Base-by-base conservation (phyloP, 2,888 invertebrate species). In the Protophormia terraenovae region DNA sequence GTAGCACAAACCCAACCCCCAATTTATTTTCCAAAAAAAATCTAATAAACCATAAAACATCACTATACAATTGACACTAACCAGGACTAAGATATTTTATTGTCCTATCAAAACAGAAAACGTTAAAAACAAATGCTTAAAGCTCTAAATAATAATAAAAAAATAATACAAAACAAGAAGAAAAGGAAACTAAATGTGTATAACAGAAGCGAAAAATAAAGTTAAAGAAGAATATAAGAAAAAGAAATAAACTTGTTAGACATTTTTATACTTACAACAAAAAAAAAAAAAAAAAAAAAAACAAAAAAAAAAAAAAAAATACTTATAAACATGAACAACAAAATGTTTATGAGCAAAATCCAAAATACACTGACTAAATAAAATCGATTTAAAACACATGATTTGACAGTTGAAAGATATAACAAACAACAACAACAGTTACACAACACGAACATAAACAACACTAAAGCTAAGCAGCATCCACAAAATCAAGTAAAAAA, bases 381-480 rank as follows among this genome's bases (percentile, higher is more conserved):
- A 78, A 73, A 85, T 82, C 85, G 85, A 85, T 82, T 85, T 82
- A 71, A 79, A 82, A 85, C 77, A 85, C 75, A 82, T 67, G 85
- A 85, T 85, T 85, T 85, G 78, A 79, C 75, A 85, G 71, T 84
- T 79, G 60, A 72, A 73, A 53, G 78, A 73, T 71, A 67, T 60
- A 35, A n/a, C n/a, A n/a, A n/a, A n/a, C n/a, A n/a, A n/a, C n/a
- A n/a, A n/a, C n/a, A 50, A n/a, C 81, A 67, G 27, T 47, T n/a
- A 73, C 22, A 24, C 27, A 22, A 19, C 22, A 53, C 6, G 22
- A 45, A n/a, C n/a, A n/a, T n/a, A n/a, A n/a, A 45, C 16, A 50
- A 45, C 22, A 62, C 32, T n/a, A n/a, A n/a, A 69, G 45, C 22
- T 27, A 38, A 32, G 29, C 58, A 32, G 12, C 5, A 7, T 16